A percentile compares a stretch with the other conserved stretches of the same genome.
These are phyloP conservation scores for Trialeurodes vaporariorum DNA, from an alignment of 1,140 invertebrate genomes.

Conservation along the genomic window DNA sequence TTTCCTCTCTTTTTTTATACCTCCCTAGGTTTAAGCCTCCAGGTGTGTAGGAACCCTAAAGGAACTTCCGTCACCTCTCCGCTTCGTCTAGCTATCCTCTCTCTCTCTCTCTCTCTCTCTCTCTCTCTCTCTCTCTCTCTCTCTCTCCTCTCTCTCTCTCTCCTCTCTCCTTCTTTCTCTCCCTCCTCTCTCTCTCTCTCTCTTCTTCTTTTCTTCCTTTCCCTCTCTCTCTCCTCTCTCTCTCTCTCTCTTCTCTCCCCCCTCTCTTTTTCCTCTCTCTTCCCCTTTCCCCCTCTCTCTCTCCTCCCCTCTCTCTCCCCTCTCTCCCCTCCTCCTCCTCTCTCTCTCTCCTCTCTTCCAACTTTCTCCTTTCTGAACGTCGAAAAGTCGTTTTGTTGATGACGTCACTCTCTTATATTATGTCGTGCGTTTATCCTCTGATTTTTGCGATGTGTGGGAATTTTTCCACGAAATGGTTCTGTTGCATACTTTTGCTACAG, in stretches of 20 bases:
- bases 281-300: slow-evolving; percentile 10
- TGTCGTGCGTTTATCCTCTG: neutral
- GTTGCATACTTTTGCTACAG: no score
- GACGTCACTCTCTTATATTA: neutral
- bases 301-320: neutral
- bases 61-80: no score
- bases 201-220: neutral
- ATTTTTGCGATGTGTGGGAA: neutral
- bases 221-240: slow-evolving; percentile 6
- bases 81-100: no score
- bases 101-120: neutral
- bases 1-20: no score
- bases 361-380: no score
- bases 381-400: no score
- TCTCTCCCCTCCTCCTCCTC: neutral
- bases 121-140: neutral
- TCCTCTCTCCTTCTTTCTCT: no score
- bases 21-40: no score
- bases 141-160: no score
- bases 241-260: slow-evolving; percentile 12
- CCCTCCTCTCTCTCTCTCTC: slow-evolving; percentile 6
- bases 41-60: no score
- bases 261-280: slow-evolving; percentile 11
- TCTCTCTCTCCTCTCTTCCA: neutral
- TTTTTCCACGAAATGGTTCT: no score